These are phyloP conservation scores for Neomorphus geoffroyi DNA, from an alignment of 2,797 vertebrate genomes.

Conservation along the genomic window DNA sequence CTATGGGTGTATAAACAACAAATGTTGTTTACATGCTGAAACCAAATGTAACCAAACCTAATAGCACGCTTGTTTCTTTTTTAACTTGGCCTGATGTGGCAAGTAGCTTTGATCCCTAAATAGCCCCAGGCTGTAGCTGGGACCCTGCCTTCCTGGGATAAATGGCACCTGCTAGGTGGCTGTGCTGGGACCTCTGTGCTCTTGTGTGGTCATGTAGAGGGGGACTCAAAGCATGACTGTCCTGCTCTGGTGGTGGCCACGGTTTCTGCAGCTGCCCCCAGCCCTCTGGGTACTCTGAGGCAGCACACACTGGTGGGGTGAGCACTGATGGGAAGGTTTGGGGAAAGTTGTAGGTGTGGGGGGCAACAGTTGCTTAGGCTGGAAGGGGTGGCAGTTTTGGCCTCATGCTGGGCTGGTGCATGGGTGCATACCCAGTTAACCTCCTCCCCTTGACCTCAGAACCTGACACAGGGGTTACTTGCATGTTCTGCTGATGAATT, in stretches of 20 bases:
- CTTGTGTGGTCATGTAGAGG: rapidly evolving
- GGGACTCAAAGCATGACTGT: not conserved
- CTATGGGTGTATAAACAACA: not conserved
- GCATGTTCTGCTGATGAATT: not conserved
- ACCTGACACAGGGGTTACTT: not conserved
- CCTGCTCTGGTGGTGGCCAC: not conserved
- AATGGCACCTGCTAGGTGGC: rapidly evolving
- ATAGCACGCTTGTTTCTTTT: rapidly evolving
- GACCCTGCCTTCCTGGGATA: not conserved
- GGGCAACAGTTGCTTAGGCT: not conserved
- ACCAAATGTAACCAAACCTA: not conserved
- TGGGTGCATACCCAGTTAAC: not conserved
- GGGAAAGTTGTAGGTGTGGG: not conserved
- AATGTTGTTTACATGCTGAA: rapidly evolving
- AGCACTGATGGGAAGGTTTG: not conserved
- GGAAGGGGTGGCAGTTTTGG: not conserved
- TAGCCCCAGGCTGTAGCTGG: not conserved
- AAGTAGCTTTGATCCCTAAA: not conserved
- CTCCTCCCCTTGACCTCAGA: not conserved
- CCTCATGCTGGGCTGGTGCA: not conserved
- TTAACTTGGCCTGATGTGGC: not conserved
- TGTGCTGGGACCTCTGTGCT: not conserved
- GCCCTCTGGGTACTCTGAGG: not conserved
- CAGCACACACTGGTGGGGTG: rapidly evolving
- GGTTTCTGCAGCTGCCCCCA: not conserved